Base-by-base conservation (phyloP, 2,888 invertebrate genomes). In the Periphyllus acericola region DNA sequence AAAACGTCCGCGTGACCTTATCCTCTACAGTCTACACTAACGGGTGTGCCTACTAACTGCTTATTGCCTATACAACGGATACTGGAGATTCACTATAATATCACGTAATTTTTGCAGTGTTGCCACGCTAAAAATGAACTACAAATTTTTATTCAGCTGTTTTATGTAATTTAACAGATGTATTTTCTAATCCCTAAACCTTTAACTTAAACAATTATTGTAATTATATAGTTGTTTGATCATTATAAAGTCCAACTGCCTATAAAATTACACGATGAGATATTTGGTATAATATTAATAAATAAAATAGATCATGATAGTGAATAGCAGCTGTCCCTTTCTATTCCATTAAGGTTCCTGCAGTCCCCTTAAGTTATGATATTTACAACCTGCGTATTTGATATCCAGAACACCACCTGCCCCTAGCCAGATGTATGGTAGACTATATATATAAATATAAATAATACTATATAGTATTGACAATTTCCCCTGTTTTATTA, bases 371-470 rank as follows among this genome's bases (percentile, higher is more conserved):
- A 71, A 36, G 36, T 71, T 34, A 79, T 55, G 71, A 71, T 34
- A 78, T 78, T 68, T 78, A 72, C 79, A 86, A 72, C 86, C 86
- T 86, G 55, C 55, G 21, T 80, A 36, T 80, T 86, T 29, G 55
- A n/a, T 55, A 55, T 72, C 21, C 60, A 19, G 14, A 60, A 25
- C 17, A 68, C 36, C 76, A 87, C 76, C 82, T 75, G 66, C 60
- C 60, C 34, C 68, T 66, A 40, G 32, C 84, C 84, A 84, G 84
- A 84, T 84, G 84, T 46, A 66, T 52, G 46, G 25, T 84, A 84
- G 34, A 34, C 60, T 60, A 17, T 52, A n/a, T n/a, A n/a, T n/a
- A n/a, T n/a, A n/a, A n/a, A n/a, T n/a, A n/a, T n/a, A n/a, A n/a
- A n/a, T n/a, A 17, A 17, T 11, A 52, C 52, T 52, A 3, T 9